Conservation (phyloP, 2,113 vertebrate genomes). For the Turnix velox region DNA sequence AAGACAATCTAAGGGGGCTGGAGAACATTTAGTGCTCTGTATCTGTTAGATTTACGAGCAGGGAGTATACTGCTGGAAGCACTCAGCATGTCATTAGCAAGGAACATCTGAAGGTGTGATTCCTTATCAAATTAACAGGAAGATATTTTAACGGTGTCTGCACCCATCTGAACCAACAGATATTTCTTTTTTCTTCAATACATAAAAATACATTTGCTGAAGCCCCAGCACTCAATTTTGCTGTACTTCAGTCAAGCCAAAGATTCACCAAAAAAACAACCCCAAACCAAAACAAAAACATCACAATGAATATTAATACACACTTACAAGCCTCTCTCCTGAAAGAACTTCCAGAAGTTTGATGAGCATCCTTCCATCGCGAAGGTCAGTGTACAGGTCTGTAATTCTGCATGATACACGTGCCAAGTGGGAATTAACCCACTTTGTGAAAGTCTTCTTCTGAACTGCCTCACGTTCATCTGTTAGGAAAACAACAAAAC, state of each 20-base stretch:
- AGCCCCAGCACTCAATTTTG: neutral
- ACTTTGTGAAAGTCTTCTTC: constrained; percentile 97
- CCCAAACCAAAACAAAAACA: neutral
- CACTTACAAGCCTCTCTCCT: constrained; percentile 88
- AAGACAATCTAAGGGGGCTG: neutral
- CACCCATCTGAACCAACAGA: neutral
- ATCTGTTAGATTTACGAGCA: neutral
- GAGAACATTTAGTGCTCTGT: neutral
- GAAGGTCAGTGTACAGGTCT: constrained; percentile 91
- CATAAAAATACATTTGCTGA: neutral
- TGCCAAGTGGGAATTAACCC: constrained; percentile 95
- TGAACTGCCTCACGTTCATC: constrained; percentile 96
- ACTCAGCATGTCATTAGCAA: neutral
- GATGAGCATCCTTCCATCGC: constrained; percentile 95
- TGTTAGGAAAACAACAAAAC: constrained; percentile 32
- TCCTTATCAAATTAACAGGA: neutral
- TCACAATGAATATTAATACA: neutral
- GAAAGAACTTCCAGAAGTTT: constrained; percentile 93
- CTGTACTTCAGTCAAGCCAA: neutral
- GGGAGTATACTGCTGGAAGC: neutral
- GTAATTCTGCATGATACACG: constrained; percentile 92
- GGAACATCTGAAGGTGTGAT: neutral
- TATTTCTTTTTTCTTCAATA: neutral
- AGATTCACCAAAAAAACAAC: neutral
- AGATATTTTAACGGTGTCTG: neutral